Base-by-base conservation (phyloP, 1,140 invertebrate genomes). In the Micrasema minimum region DNA sequence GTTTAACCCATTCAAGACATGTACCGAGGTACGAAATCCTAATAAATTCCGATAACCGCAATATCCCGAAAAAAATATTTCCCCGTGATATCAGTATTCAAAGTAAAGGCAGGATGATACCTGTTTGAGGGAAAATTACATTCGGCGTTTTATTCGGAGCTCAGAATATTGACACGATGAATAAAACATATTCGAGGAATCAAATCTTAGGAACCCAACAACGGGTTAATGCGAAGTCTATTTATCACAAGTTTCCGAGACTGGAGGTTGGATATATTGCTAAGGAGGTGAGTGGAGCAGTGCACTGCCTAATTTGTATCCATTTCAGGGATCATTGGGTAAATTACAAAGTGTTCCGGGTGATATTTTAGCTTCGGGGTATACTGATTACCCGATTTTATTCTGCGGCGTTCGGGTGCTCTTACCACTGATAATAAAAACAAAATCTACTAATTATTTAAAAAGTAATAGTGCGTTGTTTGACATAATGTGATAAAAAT, bases 121-220 rank as follows among this genome's bases (percentile, higher is more conserved):
- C 53, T 57, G 53, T 57, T 57, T 57, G 53, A 57, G 45, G 59
- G 6, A 43, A 53, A 51, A 53, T 66, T 51, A 41, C 45, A 51
- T 53, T 51, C 16, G 23, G n/a, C 26, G 22, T 66, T 66, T 41
- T 53, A 66, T 66, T 22, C 11, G 22, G 46, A 46, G 46, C 35
- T 53, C 64, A 53, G 64, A 51, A 66, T 66, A 66, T 66, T 66
- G 64, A 66, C 35, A 48, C 20, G 45, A 66, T 66, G 64, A 66
- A 66, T 66, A 66, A 66, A 51, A 66, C 64, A 66, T 66, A 22
- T 37, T 18, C 50, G 43, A 65, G 26, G n/a, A 10, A 20, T 16
- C 16, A 48, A 37, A 38, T 45, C 45, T 65, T 38, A 16, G 14
- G 2, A 4, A 18, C 57, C 23, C 14, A n/a, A 20, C 16, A 48